Conservation (phyloP, 2,888 invertebrate species). For the Cheilosia variabilis region DNA sequence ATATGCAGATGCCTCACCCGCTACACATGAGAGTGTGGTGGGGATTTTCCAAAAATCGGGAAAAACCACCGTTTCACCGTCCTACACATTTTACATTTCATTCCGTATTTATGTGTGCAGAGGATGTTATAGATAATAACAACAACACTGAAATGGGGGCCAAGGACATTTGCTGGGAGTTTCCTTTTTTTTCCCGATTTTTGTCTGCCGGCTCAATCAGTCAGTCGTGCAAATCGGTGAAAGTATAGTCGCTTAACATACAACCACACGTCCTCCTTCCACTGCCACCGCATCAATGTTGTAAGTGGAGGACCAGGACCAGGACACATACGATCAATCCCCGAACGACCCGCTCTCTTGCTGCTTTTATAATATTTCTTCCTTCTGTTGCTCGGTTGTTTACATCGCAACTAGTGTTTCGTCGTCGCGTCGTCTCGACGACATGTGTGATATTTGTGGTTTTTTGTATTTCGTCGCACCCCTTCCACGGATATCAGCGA, state of each 20-base stretch:
- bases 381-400: constrained; percentile 53
- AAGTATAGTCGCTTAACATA: constrained; percentile 58
- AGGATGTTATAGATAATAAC: constrained; percentile 49
- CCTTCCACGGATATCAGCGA: constrained; percentile 30
- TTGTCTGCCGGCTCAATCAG: constrained; percentile 69
- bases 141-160: constrained; percentile 48
- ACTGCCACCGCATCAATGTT: neutral
- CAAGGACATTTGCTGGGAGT: constrained; percentile 61
- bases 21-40: constrained; percentile 40
- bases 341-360: constrained; percentile 40
- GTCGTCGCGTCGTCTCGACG: constrained; percentile 56
- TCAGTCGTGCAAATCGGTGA: constrained; percentile 74
- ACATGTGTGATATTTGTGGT: constrained; percentile 38
- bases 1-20: constrained; percentile 61
- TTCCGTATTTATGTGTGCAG: constrained; percentile 30
- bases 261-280: constrained; percentile 21
- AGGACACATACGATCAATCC: constrained; percentile 9
- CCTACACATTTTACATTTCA: constrained; percentile 57
- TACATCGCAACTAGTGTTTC: constrained; percentile 72
- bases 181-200: constrained; percentile 49
- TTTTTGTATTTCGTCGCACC: constrained; percentile 1
- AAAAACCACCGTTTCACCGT: constrained; percentile 12
- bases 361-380: constrained; percentile 43
- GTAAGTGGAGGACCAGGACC: constrained; percentile 31
- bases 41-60: constrained; percentile 56